Evolutionary conservation across 37 sponge, comb jelly and placozoan genomes (phyloP).

Genomic region (Aplysina aerophoba): DNA sequence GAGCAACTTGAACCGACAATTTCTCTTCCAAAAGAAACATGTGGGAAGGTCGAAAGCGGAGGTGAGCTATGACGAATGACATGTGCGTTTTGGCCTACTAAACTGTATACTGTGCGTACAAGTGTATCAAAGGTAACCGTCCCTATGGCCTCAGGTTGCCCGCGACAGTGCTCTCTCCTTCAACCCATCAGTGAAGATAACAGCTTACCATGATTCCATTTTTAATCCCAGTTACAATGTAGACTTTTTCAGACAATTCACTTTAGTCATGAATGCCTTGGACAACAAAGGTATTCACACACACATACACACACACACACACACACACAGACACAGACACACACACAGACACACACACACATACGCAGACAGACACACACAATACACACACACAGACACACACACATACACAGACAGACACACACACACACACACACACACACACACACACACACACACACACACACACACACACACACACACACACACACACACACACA

Average conservation of each 20-base stretch:
- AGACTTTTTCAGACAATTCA: constrained; percentile 91
- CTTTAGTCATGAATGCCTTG: constrained; percentile 97
- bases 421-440: not conserved
- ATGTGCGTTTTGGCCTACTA: no score
- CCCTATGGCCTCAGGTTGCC: constrained; percentile 66
- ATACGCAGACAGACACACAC: no score
- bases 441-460: not conserved
- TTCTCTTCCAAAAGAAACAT: constrained; percentile 96
- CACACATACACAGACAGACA: no score
- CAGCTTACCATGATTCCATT: constrained; percentile 85
- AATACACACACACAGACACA: not conserved
- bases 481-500: not conserved
- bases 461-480: no score
- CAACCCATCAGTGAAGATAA: constrained; percentile 86
- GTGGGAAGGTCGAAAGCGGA: constrained; percentile 95
- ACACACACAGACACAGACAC: no score
- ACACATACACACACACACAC: not conserved
- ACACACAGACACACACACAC: not conserved
- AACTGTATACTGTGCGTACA: no score
- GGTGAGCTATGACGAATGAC: constrained; percentile 17
- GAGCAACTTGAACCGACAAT: constrained; percentile 97
- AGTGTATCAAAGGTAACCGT: no score
- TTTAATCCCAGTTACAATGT: constrained; percentile 87
- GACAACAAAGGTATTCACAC: constrained; percentile 84
- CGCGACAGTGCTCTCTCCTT: constrained; percentile 83